Percentiles rank a stretch among this genome's conserved stretches.
Evolutionary conservation across 37 sponge, comb jelly and placozoan genomes (phyloP).

Genomic region (Mnemiopsis leidyi): DNA sequence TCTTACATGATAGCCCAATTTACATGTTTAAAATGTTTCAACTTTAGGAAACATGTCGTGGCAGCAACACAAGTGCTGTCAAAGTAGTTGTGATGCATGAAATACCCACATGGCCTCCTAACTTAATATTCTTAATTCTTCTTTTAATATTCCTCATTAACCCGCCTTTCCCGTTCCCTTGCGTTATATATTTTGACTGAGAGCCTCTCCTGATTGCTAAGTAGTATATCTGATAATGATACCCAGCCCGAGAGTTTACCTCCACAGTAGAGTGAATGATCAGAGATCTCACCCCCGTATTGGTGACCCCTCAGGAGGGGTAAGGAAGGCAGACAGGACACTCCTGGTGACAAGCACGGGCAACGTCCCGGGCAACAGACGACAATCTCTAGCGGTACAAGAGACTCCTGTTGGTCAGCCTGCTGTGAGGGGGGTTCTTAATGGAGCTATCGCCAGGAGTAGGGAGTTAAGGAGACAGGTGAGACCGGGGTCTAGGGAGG

Average conservation of each 20-base stretch:
- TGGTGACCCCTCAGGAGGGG: conserved; percentile 3
- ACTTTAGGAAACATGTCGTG: neutral
- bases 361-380: neutral
- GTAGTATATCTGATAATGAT: no score
- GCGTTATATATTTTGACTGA: no score
- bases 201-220: no score
- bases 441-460: conserved; percentile 44
- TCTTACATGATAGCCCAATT: neutral
- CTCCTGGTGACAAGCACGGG: neutral
- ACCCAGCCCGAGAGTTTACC: no score
- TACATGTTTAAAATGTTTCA: no score
- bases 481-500: neutral
- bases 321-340: conserved; percentile 32
- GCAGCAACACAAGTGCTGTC: neutral
- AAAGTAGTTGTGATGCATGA: no score
- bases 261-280: no score
- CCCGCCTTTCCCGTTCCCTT: no score
- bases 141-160: no score
- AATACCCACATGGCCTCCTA: no score
- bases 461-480: conserved; percentile 59
- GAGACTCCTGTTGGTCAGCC: neutral
- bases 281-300: no score
- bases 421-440: conserved; percentile 47
- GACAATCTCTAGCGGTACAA: neutral
- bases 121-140: no score